A percentile compares a stretch with the other conserved stretches of the same genome.
These are phyloP conservation scores for Melanotaenia boesemani DNA, from an alignment of 2,797 vertebrate genomes.

Conservation along the genomic window DNA sequence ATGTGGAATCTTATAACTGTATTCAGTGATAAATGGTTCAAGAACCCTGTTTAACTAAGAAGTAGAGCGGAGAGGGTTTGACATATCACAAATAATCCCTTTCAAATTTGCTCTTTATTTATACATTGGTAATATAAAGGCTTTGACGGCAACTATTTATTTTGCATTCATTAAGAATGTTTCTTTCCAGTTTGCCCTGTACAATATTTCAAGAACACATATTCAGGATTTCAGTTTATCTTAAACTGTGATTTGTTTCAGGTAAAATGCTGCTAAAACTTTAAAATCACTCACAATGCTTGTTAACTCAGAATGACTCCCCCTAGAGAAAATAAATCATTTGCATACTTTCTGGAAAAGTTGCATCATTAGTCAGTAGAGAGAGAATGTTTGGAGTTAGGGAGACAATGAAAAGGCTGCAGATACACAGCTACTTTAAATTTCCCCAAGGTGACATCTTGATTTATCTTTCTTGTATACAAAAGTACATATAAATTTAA, in stretches of 20 bases:
- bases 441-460: neutral
- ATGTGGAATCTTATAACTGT: neutral
- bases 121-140: neutral
- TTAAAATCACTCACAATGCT: no score
- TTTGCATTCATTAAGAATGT: no score
- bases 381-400: neutral
- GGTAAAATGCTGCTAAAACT: no score
- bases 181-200: no score
- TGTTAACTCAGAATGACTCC: no score
- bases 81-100: no score
- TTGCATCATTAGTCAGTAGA: neutral
- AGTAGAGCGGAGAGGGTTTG: neutral
- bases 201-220: no score
- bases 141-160: no score
- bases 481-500: neutral
- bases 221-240: no score
- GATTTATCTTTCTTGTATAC: neutral
- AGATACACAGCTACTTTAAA: neutral
- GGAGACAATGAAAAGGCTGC: neutral
- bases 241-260: no score
- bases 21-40: neutral
- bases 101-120: neutral
- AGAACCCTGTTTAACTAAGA: no score
- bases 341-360: neutral
- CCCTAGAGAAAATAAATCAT: no score